Percentiles rank a stretch among this genome's conserved stretches.
Conservation (phyloP, 2,888 invertebrate genomes). For the Sussaba pulchella region DNA sequence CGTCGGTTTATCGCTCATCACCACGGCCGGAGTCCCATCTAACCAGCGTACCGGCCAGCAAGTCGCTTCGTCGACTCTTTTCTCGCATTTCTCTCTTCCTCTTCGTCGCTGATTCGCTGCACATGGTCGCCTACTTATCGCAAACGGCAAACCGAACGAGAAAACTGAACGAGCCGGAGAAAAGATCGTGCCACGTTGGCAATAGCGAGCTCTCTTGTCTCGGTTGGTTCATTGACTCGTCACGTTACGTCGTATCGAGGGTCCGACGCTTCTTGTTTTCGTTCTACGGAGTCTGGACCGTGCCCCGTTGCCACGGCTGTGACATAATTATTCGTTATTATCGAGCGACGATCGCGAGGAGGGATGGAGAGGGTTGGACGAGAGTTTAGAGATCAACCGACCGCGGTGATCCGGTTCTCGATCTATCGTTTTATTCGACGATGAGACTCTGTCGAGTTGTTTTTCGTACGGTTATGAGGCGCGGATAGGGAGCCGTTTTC, state of each 20-base stretch:
- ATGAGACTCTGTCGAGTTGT: conserved; percentile 38
- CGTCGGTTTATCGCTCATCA: background rate
- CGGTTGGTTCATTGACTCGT: conserved; percentile 73
- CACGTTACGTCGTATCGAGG: conserved; percentile 68
- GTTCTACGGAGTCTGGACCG: conserved; percentile 48
- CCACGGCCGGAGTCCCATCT: no score
- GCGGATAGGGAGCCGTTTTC: no score
- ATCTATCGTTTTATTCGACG: conserved; percentile 55
- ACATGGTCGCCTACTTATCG: conserved; percentile 70
- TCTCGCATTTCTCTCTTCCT: conserved; percentile 53
- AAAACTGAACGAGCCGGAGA: background rate
- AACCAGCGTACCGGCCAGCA: no score
- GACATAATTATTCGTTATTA: conserved; percentile 79
- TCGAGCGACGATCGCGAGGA: conserved; percentile 63
- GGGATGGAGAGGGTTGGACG: background rate
- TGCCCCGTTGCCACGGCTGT: conserved; percentile 70
- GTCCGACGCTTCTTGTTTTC: conserved; percentile 62
- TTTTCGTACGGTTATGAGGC: conserved; percentile 1
- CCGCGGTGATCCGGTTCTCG: conserved; percentile 63
- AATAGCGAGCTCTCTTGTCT: no score
- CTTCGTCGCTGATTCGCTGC: conserved; percentile 36
- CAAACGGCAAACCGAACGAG: conserved; percentile 30
- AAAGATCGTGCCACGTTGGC: no score
- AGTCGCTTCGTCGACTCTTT: conserved; percentile 43
- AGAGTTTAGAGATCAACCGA: conserved; percentile 66